Conservation (phyloP, 2,888 invertebrate species). For the Coelogynopora nodosa region DNA sequence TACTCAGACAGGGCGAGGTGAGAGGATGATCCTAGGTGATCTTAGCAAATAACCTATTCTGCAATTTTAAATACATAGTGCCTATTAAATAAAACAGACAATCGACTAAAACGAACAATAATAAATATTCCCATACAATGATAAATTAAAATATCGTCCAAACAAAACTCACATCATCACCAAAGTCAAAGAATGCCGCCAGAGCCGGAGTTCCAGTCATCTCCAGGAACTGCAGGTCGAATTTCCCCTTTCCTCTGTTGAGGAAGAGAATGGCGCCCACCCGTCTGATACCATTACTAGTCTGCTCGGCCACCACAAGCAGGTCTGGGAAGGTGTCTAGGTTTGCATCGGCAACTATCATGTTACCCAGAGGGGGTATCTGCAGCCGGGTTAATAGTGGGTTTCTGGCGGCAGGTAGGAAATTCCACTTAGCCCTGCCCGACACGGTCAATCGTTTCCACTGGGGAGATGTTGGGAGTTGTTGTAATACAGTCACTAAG, state of each 20-base stretch:
- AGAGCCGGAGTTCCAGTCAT: neutral
- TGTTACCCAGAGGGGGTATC: neutral
- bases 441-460: neutral
- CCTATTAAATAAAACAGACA: no score
- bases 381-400: neutral
- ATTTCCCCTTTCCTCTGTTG: neutral
- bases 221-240: neutral
- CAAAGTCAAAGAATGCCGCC: conserved; percentile 10
- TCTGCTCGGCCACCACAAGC: no score
- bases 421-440: neutral
- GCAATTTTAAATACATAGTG: no score
- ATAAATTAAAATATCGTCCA: no score
- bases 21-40: no score
- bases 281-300: neutral
- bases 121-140: no score
- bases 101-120: no score
- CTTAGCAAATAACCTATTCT: no score
- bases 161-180: neutral
- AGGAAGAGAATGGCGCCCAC: neutral
- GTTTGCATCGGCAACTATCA: neutral
- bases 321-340: neutral
- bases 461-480: no score
- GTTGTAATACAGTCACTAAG: no score
- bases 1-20: no score
- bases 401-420: neutral